These are phyloP conservation scores for Aromia moschata DNA, from an alignment of 2,888 invertebrate genomes.

Conservation along the genomic window DNA sequence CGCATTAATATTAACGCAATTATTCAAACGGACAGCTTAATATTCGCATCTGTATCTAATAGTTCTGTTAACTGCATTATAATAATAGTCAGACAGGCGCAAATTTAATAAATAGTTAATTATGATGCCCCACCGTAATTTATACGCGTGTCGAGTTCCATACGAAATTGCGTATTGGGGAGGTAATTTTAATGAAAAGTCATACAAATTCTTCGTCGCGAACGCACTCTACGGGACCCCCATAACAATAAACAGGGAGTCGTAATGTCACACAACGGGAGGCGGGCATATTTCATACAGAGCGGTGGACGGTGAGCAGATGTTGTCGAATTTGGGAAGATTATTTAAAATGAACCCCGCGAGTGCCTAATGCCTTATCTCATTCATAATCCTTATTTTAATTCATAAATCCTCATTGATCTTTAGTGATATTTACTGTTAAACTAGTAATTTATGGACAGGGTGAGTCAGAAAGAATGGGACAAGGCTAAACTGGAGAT, in stretches of 20 bases:
- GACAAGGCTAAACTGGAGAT: too few relatives aligned
- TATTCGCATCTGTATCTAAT: conserved; percentile 7
- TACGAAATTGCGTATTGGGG: neutral
- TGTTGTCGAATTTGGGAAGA: conserved; percentile 23
- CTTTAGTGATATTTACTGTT: too few relatives aligned
- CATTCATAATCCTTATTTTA: too few relatives aligned
- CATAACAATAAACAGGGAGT: conserved; percentile 30
- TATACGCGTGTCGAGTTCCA: neutral
- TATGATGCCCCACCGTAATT: neutral
- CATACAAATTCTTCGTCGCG: conserved; percentile 14
- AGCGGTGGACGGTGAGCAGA: conserved; percentile 33
- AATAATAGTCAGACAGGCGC: neutral
- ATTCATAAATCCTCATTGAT: too few relatives aligned
- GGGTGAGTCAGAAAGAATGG: too few relatives aligned
- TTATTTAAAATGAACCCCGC: conserved; percentile 19
- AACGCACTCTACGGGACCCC: conserved; percentile 22
- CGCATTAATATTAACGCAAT: too few relatives aligned
- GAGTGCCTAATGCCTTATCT: neutral
- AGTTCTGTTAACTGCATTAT: conserved; percentile 4
- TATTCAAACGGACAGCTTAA: neutral
- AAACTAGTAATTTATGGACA: too few relatives aligned
- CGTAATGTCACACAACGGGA: conserved; percentile 33
- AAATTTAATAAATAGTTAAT: conserved; percentile 18
- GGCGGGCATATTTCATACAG: conserved; percentile 31
- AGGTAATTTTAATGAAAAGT: conserved; percentile 8